phyloP scores from a whole-genome alignment of 2,113 vertebrate species.

The Laticauda laticaudata region DNA sequence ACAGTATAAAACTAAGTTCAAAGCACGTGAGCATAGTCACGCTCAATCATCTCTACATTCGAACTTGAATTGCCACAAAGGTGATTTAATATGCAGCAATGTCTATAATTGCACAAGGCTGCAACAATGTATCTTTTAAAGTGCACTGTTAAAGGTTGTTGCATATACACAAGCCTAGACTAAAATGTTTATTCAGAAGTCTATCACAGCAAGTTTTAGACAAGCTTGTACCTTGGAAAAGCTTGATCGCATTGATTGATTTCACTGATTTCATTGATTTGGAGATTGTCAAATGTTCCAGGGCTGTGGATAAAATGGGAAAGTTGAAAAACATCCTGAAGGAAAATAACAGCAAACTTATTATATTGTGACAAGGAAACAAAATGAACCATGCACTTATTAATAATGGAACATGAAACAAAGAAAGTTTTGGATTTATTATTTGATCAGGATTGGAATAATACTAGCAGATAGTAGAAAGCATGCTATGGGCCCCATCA shows the following conservation, averaged over 20 bases:
- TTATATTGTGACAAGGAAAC: neutral
- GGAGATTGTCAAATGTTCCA: neutral
- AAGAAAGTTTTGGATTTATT: neutral
- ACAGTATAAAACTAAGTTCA: neutral
- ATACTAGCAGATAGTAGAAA: neutral
- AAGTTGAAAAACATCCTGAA: neutral
- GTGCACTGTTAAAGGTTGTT: neutral
- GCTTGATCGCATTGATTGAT: neutral
- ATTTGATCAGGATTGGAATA: neutral
- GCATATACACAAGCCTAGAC: neutral
- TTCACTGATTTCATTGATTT: neutral
- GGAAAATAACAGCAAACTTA: neutral
- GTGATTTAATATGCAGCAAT: neutral
- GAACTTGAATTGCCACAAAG: neutral
- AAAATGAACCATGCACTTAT: neutral
- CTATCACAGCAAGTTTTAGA: neutral
- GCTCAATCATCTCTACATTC: neutral
- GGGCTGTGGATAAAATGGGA: neutral
- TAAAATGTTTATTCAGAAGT: neutral
- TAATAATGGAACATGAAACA: neutral
- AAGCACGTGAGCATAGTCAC: neutral
- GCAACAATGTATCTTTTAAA: neutral
- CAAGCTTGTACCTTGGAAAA: neutral
- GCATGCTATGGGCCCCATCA: neutral
- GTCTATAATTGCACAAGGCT: neutral